phyloP scores from a whole-genome alignment of 2,113 vertebrate species.

The Sitta europaea region DNA sequence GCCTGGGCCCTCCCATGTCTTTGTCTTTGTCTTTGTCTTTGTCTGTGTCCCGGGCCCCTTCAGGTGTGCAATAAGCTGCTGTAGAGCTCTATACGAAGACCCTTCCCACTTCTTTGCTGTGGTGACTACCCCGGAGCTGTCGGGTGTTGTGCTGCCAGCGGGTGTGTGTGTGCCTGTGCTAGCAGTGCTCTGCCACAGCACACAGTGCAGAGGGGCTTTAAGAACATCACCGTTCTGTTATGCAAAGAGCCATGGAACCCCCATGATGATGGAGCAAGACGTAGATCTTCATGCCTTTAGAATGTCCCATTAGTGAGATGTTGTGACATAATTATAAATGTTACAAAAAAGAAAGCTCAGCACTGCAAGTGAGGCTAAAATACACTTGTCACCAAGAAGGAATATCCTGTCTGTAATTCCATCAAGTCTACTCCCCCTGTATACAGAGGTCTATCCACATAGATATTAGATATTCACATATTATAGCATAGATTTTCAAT shows the following conservation, averaged over 20 bases:
- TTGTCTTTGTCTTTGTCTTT: too few relatives aligned
- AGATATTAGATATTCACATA: too few relatives aligned
- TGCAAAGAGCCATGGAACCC: neutral
- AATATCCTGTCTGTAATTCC: slow-evolving; percentile 18
- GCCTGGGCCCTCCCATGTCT: too few relatives aligned
- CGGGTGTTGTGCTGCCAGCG: too few relatives aligned
- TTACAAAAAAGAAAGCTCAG: neutral
- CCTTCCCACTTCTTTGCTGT: too few relatives aligned
- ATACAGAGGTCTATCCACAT: neutral
- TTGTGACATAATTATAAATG: neutral
- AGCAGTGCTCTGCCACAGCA: too few relatives aligned
- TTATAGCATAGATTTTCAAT: neutral
- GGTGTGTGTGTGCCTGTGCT: too few relatives aligned
- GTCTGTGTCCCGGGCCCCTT: too few relatives aligned
- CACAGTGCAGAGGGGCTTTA: neutral
- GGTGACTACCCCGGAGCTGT: too few relatives aligned
- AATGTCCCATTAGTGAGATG: neutral
- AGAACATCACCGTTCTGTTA: neutral
- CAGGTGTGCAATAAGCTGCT: too few relatives aligned
- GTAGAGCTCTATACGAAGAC: too few relatives aligned
- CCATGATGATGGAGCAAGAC: neutral
- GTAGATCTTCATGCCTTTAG: neutral
- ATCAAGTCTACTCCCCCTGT: neutral
- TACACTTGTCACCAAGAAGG: neutral
- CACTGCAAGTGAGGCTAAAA: neutral